These are phyloP conservation scores for Echiichthys vipera DNA, from an alignment of 2,797 vertebrate species.

Conservation along the genomic window DNA sequence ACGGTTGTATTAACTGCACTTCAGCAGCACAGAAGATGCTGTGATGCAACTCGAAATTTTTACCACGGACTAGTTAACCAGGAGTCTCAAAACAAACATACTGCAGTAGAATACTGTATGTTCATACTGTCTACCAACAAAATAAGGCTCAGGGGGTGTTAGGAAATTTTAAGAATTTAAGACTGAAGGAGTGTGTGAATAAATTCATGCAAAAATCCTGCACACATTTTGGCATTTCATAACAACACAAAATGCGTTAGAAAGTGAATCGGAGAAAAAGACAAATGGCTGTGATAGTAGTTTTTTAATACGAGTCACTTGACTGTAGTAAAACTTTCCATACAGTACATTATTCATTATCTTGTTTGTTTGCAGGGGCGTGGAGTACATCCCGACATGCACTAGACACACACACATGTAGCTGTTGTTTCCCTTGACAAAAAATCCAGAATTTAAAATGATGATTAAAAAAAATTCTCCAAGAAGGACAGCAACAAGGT, in stretches of 20 bases:
- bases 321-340: constrained; percentile 53
- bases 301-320: constrained; percentile 38
- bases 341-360: constrained; percentile 54
- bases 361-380: constrained; percentile 38
- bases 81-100: constrained; percentile 35
- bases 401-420: constrained; percentile 18
- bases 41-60: constrained; percentile 31
- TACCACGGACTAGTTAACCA: constrained; percentile 20
- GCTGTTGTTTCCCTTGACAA: constrained; percentile 15
- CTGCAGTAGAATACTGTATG: constrained; percentile 33
- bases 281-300: constrained; percentile 50
- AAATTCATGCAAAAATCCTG: constrained; percentile 41
- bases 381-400: constrained; percentile 45
- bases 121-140: constrained; percentile 31
- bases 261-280: constrained; percentile 49
- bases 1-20: neutral
- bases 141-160: constrained; percentile 36
- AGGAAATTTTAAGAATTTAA: constrained; percentile 53
- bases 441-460: constrained; percentile 22
- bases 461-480: neutral
- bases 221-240: constrained; percentile 54
- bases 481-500: constrained; percentile 59
- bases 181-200: constrained; percentile 44
- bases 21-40: constrained; percentile 4
- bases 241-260: constrained; percentile 42